phyloP scores from a whole-genome alignment of 2,113 vertebrate genomes.

The Forbesichthys agassizii region DNA sequence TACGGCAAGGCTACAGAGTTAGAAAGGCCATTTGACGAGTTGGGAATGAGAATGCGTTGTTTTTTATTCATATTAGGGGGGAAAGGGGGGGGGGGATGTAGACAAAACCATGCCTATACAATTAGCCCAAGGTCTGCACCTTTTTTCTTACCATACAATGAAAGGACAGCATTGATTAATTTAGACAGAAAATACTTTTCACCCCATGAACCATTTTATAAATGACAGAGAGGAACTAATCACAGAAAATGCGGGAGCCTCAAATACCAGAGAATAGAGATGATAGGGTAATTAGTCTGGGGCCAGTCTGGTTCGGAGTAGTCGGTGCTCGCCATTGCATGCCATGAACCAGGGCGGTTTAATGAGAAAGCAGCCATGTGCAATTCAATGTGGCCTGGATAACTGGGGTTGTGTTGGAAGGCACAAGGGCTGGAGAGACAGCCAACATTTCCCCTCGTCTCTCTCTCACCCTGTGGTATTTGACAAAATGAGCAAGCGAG shows the following conservation, averaged over 20 bases:
- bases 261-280: constrained; percentile 56
- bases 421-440: constrained; percentile 41
- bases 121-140: constrained; percentile 51
- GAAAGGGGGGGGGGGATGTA: constrained; percentile 14
- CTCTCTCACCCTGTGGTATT: constrained; percentile 61
- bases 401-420: constrained; percentile 46
- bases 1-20: no score
- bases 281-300: constrained; percentile 67
- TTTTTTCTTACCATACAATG: constrained; percentile 26
- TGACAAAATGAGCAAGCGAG: constrained; percentile 62
- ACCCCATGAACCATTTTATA: constrained; percentile 53
- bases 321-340: constrained; percentile 3
- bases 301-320: constrained; percentile 52
- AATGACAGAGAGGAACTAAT: constrained; percentile 57
- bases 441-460: constrained; percentile 19
- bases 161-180: constrained; percentile 57
- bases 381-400: constrained; percentile 54
- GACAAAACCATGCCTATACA: constrained; percentile 39
- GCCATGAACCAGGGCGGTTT: constrained; percentile 53
- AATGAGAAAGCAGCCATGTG: constrained; percentile 56
- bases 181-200: constrained; percentile 57
- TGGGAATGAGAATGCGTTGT: no score
- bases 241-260: constrained; percentile 52
- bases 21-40: no score
- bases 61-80: background rate